phyloP scores from a whole-genome alignment of 1,140 invertebrate genomes.

The Brachionus plicatilis region DNA sequence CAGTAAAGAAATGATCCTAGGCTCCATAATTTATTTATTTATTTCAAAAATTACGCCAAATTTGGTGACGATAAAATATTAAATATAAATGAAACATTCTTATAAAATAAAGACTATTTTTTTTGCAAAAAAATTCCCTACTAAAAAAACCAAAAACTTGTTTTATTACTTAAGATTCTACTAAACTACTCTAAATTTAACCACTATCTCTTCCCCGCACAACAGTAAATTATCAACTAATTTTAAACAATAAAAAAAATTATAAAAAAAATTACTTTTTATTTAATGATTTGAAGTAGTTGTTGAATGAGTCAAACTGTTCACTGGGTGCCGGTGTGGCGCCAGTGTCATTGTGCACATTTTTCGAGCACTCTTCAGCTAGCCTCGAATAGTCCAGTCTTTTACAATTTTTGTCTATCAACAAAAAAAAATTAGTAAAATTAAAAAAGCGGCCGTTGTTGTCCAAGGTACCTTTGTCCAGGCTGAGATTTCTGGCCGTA shows the following conservation, averaged over 20 bases:
- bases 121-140: background rate
- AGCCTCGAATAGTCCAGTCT: background rate
- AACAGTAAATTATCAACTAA: background rate
- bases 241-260: background rate
- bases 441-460: background rate
- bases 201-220: background rate
- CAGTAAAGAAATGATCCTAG: background rate
- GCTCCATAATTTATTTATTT: too few species aligned
- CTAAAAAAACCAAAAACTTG: background rate
- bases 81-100: too few species aligned
- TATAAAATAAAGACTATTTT: too few species aligned
- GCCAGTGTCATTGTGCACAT: background rate
- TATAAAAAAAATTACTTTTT: background rate
- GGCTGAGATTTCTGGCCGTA: background rate
- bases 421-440: background rate
- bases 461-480: background rate
- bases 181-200: background rate
- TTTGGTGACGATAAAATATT: too few species aligned
- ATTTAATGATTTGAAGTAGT: background rate
- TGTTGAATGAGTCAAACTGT: background rate
- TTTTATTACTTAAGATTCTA: background rate
- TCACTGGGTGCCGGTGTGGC: background rate
- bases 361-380: background rate
- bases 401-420: background rate
- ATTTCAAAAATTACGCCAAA: too few species aligned